Percentiles rank a stretch among this genome's conserved stretches.
phyloP scores from a whole-genome alignment of 2,797 vertebrate genomes.

The Rhinichthys osculus region DNA sequence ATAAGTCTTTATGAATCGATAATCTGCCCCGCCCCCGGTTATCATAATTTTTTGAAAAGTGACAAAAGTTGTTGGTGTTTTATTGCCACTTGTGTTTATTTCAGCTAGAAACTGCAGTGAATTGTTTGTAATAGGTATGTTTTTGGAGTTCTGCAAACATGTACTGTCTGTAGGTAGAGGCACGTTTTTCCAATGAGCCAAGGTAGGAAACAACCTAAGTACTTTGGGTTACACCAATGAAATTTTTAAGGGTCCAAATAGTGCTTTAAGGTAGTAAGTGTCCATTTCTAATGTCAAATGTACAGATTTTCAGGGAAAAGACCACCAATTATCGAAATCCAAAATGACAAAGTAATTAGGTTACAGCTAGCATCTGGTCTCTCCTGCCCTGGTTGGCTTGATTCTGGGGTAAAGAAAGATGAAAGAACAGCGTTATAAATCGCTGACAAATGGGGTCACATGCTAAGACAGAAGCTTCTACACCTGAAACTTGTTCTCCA shows the following conservation, averaged over 20 bases:
- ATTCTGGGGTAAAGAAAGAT: conserved; percentile 14
- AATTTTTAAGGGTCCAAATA: background rate
- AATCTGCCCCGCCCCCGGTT: no score
- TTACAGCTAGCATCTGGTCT: conserved; percentile 24
- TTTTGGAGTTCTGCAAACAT: background rate
- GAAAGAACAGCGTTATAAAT: conserved; percentile 14
- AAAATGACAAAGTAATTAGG: conserved; percentile 44
- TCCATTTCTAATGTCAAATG: conserved; percentile 25
- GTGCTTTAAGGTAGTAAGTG: background rate
- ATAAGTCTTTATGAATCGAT: background rate
- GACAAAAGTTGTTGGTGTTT: background rate
- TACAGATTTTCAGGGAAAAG: conserved; percentile 32
- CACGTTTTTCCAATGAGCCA: background rate
- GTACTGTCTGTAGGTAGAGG: background rate
- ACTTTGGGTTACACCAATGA: background rate
- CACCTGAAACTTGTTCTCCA: background rate
- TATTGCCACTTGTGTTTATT: background rate
- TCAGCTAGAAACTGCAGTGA: background rate
- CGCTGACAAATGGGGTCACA: background rate
- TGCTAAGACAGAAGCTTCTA: conserved; percentile 5
- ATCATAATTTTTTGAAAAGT: background rate
- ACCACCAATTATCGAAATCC: background rate
- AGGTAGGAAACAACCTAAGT: background rate
- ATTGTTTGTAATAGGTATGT: no score
- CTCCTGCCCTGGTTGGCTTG: conserved; percentile 8